Percentiles rank a stretch among this genome's conserved stretches.
Evolutionary conservation across 2,113 vertebrate genomes (phyloP).

Genomic region (Pheucticus melanocephalus): DNA sequence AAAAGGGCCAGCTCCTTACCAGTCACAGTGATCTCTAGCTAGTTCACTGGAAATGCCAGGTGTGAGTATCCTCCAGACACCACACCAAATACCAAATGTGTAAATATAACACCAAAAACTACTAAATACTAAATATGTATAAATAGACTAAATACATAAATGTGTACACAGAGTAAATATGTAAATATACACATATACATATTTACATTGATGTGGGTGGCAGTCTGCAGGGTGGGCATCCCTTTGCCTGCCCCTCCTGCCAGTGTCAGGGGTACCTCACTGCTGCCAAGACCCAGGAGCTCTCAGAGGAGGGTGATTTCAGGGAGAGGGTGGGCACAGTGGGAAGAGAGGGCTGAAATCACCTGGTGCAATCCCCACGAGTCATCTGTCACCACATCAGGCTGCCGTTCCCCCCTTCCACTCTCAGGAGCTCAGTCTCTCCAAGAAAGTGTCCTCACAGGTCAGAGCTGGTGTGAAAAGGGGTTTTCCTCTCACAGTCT

Average conservation of each 20-base stretch:
- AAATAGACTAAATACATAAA: too few species aligned
- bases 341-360: neutral
- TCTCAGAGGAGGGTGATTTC: neutral
- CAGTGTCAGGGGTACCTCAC: neutral
- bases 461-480: constrained; percentile 12
- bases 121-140: too few species aligned
- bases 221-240: neutral
- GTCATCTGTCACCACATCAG: rapidly evolving
- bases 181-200: too few species aligned
- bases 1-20: neutral
- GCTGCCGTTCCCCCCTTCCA: neutral
- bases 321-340: neutral
- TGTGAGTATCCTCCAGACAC: neutral
- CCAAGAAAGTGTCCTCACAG: neutral
- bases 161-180: too few species aligned
- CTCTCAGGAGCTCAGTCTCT: neutral
- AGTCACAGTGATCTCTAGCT: neutral
- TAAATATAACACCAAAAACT: too few species aligned
- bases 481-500: neutral
- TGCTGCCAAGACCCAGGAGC: neutral
- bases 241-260: neutral
- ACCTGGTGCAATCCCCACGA: neutral
- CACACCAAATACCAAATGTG: neutral
- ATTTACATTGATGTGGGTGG: neutral
- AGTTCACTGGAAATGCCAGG: neutral